phyloP scores from a whole-genome alignment of 2,113 vertebrate species.

The Erythrocercus mccallii region DNA sequence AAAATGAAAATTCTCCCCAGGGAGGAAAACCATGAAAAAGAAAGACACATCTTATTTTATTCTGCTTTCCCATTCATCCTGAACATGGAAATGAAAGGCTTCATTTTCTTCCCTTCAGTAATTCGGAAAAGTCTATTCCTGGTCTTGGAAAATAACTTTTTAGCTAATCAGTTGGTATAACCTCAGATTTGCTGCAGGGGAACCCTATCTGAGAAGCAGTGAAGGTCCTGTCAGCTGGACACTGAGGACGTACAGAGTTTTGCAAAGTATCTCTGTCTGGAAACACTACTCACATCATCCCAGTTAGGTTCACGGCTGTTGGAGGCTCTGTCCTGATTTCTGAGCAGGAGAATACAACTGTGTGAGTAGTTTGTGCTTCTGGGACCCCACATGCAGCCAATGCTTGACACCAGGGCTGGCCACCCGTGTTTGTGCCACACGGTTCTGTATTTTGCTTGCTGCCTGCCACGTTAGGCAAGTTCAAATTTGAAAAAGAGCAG shows the following conservation, averaged over 20 bases:
- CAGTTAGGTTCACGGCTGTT: background rate
- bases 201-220: background rate
- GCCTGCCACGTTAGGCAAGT: rapidly evolving
- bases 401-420: background rate
- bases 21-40: background rate
- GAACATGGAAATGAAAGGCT: background rate
- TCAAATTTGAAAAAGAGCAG: background rate
- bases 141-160: background rate
- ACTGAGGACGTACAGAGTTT: background rate
- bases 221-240: background rate
- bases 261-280: background rate
- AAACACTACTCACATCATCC: background rate
- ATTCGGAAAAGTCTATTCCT: background rate
- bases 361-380: background rate
- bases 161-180: background rate
- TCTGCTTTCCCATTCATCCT: background rate
- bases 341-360: background rate
- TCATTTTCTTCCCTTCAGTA: background rate
- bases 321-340: background rate
- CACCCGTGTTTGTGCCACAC: rapidly evolving
- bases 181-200: background rate
- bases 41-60: background rate
- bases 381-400: background rate
- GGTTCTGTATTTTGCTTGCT: rapidly evolving
- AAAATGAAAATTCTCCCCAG: background rate